Conservation (phyloP, 2,113 vertebrate genomes). For the Boulengeromyrus knoepffleri region DNA sequence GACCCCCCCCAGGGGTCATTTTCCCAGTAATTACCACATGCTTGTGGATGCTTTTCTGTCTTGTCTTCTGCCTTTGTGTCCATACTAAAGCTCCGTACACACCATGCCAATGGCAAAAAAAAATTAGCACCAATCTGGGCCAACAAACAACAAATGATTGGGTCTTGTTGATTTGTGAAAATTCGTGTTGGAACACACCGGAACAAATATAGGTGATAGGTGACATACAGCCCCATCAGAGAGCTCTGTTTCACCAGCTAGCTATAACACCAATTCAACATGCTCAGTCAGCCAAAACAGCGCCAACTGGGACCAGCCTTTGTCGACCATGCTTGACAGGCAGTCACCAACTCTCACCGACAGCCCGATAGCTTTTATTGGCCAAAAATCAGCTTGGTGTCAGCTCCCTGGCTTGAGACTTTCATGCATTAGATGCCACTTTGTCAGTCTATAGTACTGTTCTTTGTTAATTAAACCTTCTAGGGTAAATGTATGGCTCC, state of each 20-base stretch:
- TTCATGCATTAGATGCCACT: neutral
- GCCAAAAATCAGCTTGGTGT: neutral
- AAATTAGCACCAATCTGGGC: neutral
- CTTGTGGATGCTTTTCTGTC: neutral
- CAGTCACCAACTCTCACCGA: neutral
- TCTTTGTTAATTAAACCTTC: neutral
- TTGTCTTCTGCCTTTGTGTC: neutral
- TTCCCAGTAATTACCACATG: neutral
- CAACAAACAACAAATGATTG: neutral
- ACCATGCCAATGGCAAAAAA: neutral
- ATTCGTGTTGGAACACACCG: neutral
- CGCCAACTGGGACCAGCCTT: neutral
- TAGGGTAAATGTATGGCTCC: neutral
- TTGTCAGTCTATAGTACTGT: neutral
- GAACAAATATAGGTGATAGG: neutral
- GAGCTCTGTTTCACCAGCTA: neutral
- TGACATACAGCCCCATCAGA: neutral
- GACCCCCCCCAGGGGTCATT: neutral
- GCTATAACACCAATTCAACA: neutral
- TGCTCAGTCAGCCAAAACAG: neutral
- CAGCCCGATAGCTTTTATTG: neutral
- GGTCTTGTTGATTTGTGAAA: neutral
- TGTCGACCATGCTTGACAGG: neutral
- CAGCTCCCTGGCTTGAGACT: neutral
- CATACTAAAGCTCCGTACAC: neutral